Conservation (phyloP, 2,113 vertebrate species). For the Regulus satrapa region DNA sequence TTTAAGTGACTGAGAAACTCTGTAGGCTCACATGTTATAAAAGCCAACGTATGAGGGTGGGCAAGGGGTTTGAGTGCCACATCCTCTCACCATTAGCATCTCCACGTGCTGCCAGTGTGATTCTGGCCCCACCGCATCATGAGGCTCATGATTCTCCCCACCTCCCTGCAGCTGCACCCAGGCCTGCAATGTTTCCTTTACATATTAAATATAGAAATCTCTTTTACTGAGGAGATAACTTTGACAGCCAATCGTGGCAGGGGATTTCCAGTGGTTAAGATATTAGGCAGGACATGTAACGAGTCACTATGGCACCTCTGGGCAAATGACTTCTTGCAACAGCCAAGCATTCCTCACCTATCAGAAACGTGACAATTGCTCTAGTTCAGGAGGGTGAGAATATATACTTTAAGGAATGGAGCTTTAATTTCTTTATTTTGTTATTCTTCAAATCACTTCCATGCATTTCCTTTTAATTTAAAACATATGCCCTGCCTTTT, state of each 20-base stretch:
- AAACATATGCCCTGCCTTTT: background rate
- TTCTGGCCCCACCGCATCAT: accelerated
- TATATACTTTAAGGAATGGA: background rate
- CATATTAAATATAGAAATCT: background rate
- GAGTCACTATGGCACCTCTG: background rate
- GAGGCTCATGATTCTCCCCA: background rate
- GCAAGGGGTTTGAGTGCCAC: background rate
- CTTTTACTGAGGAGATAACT: background rate
- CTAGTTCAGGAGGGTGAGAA: background rate
- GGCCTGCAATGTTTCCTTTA: background rate
- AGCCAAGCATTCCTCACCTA: background rate
- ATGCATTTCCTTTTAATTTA: background rate
- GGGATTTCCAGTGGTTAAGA: background rate
- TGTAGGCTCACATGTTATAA: background rate
- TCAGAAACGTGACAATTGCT: background rate
- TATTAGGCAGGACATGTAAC: background rate
- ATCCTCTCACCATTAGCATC: background rate
- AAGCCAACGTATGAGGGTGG: accelerated
- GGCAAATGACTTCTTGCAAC: background rate
- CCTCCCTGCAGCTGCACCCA: background rate
- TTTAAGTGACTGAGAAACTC: background rate
- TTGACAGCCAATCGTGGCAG: background rate
- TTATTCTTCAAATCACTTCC: background rate
- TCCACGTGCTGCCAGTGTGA: accelerated
- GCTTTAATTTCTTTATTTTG: background rate